Base-by-base conservation (phyloP, 2,113 vertebrate genomes). In the Stomatorhinus ivindoensis region DNA sequence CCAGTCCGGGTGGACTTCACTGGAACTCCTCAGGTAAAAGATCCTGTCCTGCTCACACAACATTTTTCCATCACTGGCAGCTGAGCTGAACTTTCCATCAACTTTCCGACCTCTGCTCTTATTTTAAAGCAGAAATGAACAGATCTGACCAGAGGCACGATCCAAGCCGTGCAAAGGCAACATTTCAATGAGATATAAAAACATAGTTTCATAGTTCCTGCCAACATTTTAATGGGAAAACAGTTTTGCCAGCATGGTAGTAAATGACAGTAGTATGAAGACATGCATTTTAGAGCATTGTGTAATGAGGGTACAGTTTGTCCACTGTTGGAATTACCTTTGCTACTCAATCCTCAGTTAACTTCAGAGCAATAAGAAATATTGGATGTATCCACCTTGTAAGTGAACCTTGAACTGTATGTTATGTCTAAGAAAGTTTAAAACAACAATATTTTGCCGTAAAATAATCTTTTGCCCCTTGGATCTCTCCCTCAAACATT, bases 1-100 rank as follows among this genome's bases (percentile, higher is more conserved):
- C 96, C 89, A 95, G 95, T 88, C 96, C 96, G 0, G 95, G 96
- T 82, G 96, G 96, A 44, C 95, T 96, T 89, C 96, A 95, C 90
- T 96, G 95, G 95, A 95, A 92, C 61, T 93, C 95, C 51, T 89
- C 95, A 96, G 97, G 97, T 97, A 73, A 21, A 69, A 44, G n/a
- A 31, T 35, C 31, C 48, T 9, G 35, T 24, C 51, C n/a, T 35
- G 50, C 19, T 58, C 48, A 24, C 27, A 31, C n/a, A 13, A 1
- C 3, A 2, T 24, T 42, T 87, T 5, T 35, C 35, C 9, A 4
- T 44, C 19, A 13, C 31, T 44, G 17, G 35, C 51, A 61, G 31
- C 87, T 17, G 55, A 65, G 31, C 3, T 87, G 35, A 35, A 39
- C 31, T 61, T 87, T 87, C 7, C 87, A 44, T 65, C 48, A 17